Percentiles rank a stretch among this genome's conserved stretches.
Conservation (phyloP, 2,888 invertebrate species). For the Horisme vitalbata region DNA sequence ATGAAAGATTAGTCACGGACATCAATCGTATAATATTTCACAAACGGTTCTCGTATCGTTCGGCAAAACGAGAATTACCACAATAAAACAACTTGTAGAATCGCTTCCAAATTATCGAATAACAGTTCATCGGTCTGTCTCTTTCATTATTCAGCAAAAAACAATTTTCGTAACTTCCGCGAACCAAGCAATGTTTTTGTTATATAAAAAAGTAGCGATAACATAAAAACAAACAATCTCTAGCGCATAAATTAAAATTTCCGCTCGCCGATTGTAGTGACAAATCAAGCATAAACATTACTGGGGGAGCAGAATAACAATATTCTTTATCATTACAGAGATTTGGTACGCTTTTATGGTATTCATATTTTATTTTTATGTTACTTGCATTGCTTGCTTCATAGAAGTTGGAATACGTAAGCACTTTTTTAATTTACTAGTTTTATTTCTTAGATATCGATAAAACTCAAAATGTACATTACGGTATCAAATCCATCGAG, state of each 20-base stretch:
- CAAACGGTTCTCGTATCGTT: conserved; percentile 36
- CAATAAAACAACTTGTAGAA: conserved; percentile 27
- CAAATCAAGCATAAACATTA: conserved; percentile 75
- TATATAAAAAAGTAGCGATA: conserved; percentile 61
- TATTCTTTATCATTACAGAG: conserved; percentile 48
- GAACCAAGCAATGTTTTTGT: conserved; percentile 61
- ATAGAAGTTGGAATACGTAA: conserved; percentile 18
- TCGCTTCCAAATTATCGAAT: conserved; percentile 32
- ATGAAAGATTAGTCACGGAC: conserved; percentile 63
- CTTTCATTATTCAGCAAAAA: conserved; percentile 47
- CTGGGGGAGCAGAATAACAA: conserved; percentile 59
- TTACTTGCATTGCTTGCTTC: conserved; percentile 18
- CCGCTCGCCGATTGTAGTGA: conserved; percentile 69
- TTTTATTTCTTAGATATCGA: neutral
- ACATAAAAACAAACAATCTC: conserved; percentile 77
- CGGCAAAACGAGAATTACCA: conserved; percentile 16
- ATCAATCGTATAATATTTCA: conserved; percentile 56
- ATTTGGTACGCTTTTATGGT: conserved; percentile 31
- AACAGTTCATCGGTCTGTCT: conserved; percentile 44
- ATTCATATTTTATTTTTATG: conserved; percentile 30
- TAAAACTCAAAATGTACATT: too few species aligned
- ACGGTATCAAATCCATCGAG: too few species aligned
- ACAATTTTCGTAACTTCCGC: conserved; percentile 66
- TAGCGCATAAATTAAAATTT: conserved; percentile 80
- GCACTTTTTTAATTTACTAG: conserved; percentile 6